Evolutionary conservation across 2,888 invertebrate genomes (phyloP).

Genomic region (Stenotaenia linearis): DNA sequence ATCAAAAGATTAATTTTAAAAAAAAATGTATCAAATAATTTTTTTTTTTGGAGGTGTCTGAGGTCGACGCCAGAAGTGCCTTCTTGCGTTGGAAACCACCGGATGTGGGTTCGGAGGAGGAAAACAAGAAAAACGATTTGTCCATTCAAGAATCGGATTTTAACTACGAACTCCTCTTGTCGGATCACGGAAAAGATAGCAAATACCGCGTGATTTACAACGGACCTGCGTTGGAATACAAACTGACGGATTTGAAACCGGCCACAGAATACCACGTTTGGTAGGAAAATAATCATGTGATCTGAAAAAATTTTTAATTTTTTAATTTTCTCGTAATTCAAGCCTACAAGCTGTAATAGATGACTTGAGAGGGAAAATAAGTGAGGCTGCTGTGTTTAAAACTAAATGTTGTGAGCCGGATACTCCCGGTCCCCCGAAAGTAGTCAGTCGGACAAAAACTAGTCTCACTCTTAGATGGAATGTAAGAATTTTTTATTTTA

Average conservation of each 20-base stretch:
- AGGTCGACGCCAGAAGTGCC: constrained; percentile 76
- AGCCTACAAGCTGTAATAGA: constrained; percentile 65
- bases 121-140: constrained; percentile 52
- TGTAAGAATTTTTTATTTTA: constrained; percentile 42
- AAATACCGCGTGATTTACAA: constrained; percentile 59
- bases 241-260: constrained; percentile 74
- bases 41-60: constrained; percentile 59
- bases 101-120: constrained; percentile 51
- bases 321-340: constrained; percentile 30
- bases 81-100: constrained; percentile 76
- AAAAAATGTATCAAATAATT: neutral
- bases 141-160: constrained; percentile 60
- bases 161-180: constrained; percentile 71
- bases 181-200: constrained; percentile 68
- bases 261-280: constrained; percentile 82
- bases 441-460: constrained; percentile 64
- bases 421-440: constrained; percentile 62
- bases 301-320: no score
- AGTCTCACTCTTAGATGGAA: constrained; percentile 51
- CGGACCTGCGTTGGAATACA: constrained; percentile 39
- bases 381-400: constrained; percentile 63
- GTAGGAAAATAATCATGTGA: constrained; percentile 42
- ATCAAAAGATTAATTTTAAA: neutral
- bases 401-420: constrained; percentile 79
- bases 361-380: constrained; percentile 60